Evolutionary conservation across 1,140 invertebrate species (phyloP).

Genomic region (Ips nitidus): DNA sequence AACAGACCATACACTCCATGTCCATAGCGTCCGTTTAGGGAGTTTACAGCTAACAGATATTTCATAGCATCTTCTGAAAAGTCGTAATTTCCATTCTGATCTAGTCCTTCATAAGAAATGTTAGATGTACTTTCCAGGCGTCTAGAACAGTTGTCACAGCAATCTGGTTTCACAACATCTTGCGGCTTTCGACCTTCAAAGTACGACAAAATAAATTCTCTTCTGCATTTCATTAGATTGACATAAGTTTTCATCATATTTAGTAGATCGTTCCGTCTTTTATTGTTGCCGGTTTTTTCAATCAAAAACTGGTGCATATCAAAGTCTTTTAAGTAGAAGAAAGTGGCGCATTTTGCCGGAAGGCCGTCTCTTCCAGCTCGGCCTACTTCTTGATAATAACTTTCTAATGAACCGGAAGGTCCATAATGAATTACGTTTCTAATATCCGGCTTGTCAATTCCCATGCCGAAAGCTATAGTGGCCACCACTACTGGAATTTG

Average conservation of each 20-base stretch:
- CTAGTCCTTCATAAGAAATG: constrained; percentile 49
- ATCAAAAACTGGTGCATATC: constrained; percentile 18
- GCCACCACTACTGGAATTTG: constrained; percentile 76
- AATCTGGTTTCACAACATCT: constrained; percentile 49
- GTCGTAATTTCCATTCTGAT: constrained; percentile 54
- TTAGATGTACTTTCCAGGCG: constrained; percentile 35
- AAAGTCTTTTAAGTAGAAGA: constrained; percentile 33
- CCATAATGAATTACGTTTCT: constrained; percentile 70
- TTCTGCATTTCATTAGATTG: constrained; percentile 46
- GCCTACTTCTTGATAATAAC: constrained; percentile 62
- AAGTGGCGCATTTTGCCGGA: constrained; percentile 34
- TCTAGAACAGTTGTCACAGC: constrained; percentile 71
- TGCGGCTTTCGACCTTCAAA: constrained; percentile 55
- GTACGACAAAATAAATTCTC: constrained; percentile 61
- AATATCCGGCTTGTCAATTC: constrained; percentile 87
- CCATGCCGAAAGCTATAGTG: constrained; percentile 91
- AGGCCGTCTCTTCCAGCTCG: constrained; percentile 59
- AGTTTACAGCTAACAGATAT: constrained; percentile 58
- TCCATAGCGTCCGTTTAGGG: constrained; percentile 56
- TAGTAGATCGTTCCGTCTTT: constrained; percentile 52
- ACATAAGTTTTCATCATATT: constrained; percentile 63
- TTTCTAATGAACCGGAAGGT: constrained; percentile 62
- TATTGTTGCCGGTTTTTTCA: constrained; percentile 44
- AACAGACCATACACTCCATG: constrained; percentile 58
- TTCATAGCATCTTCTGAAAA: constrained; percentile 59